These are phyloP conservation scores for Galago senegalensis DNA, from an alignment of 2,797 vertebrate species.

Conservation along the genomic window DNA sequence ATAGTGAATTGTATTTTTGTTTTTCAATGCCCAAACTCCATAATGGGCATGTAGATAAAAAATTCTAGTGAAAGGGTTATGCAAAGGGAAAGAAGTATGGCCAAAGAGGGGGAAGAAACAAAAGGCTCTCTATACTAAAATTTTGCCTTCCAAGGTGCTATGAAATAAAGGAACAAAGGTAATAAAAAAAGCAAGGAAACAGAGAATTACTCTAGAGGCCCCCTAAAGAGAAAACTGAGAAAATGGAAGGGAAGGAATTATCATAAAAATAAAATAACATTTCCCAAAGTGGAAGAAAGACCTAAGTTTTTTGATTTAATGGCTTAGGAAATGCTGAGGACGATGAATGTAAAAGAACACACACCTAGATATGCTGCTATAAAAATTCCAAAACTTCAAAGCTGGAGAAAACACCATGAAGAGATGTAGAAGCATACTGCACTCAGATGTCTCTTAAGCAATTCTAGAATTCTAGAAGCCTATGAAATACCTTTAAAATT, in stretches of 20 bases:
- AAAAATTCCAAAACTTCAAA: conserved; percentile 54
- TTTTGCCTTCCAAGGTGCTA: conserved; percentile 2
- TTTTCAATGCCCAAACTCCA: conserved; percentile 3
- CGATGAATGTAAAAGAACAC: conserved; percentile 45
- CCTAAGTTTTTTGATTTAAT: neutral
- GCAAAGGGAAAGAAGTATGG: neutral
- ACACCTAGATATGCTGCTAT: neutral
- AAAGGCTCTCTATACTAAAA: neutral
- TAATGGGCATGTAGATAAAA: neutral
- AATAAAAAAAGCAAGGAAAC: neutral
- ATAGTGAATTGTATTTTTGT: neutral
- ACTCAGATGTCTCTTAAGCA: conserved; percentile 24
- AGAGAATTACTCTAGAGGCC: neutral
- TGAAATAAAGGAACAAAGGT: neutral
- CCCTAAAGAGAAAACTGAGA: neutral
- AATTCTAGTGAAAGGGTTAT: neutral
- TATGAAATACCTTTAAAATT: conserved; percentile 51
- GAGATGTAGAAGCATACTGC: neutral
- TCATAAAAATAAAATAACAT: conserved; percentile 57
- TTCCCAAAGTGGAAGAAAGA: conserved; percentile 34
- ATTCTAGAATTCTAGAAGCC: conserved; percentile 10
- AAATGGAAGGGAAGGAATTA: neutral
- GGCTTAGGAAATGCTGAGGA: conserved; percentile 35
- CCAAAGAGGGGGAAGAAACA: neutral
- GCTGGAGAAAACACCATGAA: neutral